Conservation (phyloP, 2,113 vertebrate genomes). For the Mugil cephalus region DNA sequence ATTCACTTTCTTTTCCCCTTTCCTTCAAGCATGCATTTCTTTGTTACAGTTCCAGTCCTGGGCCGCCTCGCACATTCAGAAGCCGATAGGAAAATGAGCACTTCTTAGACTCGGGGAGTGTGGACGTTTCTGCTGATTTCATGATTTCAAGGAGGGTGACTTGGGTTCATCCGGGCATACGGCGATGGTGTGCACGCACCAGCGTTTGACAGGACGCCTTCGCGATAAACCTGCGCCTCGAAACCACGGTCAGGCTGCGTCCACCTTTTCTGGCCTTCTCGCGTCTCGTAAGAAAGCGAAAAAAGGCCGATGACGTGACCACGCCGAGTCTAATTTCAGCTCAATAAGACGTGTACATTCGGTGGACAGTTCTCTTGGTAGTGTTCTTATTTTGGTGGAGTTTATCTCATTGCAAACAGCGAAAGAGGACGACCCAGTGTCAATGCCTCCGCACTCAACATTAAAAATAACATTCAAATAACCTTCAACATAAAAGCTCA, state of each 20-base stretch:
- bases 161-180: not conserved
- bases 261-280: not conserved
- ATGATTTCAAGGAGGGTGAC: not conserved
- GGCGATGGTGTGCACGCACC: conserved; percentile 28
- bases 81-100: conserved; percentile 25
- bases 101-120: not conserved
- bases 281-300: not conserved
- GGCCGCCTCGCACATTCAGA: conserved; percentile 23
- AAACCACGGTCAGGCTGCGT: conserved; percentile 10
- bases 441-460: not conserved
- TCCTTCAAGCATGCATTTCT: not conserved
- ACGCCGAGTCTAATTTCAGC: not conserved
- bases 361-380: conserved; percentile 44
- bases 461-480: conserved; percentile 51
- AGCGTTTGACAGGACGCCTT: no score
- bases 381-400: conserved; percentile 27
- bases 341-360: conserved; percentile 52
- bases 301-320: not conserved
- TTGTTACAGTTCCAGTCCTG: not conserved
- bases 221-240: not conserved
- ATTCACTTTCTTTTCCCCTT: not conserved
- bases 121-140: not conserved
- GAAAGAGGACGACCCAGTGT: not conserved
- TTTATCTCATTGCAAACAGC: conserved; percentile 6
- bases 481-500: conserved; percentile 32